Percentiles rank a stretch among this genome's conserved stretches.
These are phyloP conservation scores for Crotalus horridus DNA, from an alignment of 2,113 vertebrate species.

Conservation along the genomic window DNA sequence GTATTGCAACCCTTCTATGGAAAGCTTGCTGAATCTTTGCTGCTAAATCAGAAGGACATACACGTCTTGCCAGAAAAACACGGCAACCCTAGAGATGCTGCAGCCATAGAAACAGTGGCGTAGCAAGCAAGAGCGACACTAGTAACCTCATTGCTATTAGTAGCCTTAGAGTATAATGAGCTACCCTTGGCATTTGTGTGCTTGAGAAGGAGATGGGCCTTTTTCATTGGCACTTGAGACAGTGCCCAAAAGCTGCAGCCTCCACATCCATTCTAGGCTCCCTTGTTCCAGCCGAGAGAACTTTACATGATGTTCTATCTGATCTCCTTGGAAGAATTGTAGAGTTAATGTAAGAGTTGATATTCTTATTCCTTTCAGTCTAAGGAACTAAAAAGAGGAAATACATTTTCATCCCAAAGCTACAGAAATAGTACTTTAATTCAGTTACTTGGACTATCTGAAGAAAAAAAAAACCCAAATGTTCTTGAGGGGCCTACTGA, in stretches of 20 bases:
- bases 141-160: background rate
- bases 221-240: background rate
- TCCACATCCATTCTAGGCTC: background rate
- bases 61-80: background rate
- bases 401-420: background rate
- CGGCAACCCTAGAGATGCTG: background rate
- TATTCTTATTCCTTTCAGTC: background rate
- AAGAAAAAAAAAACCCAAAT: background rate
- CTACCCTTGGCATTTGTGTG: slow-evolving; percentile 6
- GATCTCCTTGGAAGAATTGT: background rate
- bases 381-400: background rate
- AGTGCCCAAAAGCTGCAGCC: background rate
- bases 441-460: background rate
- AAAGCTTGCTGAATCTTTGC: background rate
- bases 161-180: slow-evolving; percentile 15
- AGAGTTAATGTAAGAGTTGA: background rate
- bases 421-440: background rate
- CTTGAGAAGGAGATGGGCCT: background rate
- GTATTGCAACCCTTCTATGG: background rate
- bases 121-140: background rate
- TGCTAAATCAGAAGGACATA: background rate
- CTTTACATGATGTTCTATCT: background rate
- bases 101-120: background rate
- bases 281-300: background rate
- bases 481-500: background rate